phyloP scores from a whole-genome alignment of 1,140 invertebrate genomes.

The Drosophila navojoa region DNA sequence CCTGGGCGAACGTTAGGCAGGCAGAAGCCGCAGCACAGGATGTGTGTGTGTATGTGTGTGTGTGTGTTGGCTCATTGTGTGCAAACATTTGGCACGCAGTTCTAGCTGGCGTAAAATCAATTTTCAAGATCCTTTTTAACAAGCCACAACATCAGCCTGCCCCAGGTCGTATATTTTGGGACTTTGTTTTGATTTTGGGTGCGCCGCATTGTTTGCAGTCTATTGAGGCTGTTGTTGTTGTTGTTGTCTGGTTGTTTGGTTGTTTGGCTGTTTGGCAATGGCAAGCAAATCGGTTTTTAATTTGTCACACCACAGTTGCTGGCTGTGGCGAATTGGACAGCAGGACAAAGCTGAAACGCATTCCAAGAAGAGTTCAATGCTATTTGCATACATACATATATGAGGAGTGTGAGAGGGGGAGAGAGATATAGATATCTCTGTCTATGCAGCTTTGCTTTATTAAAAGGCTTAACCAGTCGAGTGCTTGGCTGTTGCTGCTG shows the following conservation, averaged over 20 bases:
- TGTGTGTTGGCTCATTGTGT: constrained; percentile 62
- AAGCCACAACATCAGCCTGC: constrained; percentile 65
- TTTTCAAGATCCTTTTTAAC: constrained; percentile 62
- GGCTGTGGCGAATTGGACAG: constrained; percentile 54
- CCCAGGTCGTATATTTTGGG: constrained; percentile 35
- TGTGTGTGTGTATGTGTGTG: too few relatives aligned
- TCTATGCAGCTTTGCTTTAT: constrained; percentile 71
- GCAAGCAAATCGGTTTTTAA: constrained; percentile 61
- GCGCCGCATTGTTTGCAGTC: constrained; percentile 45
- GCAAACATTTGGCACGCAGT: constrained; percentile 63
- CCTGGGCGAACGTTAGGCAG: too few relatives aligned
- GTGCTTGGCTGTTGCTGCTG: constrained; percentile 22
- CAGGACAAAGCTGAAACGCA: constrained; percentile 37
- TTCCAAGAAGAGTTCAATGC: constrained; percentile 76
- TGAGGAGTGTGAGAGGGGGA: too few relatives aligned
- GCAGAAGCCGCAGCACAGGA: too few relatives aligned
- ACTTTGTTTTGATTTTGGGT: constrained; percentile 68
- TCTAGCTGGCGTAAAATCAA: constrained; percentile 76
- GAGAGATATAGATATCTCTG: not conserved
- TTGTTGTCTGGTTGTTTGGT: constrained; percentile 11
- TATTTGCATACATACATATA: constrained; percentile 51
- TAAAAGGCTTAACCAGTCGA: constrained; percentile 83
- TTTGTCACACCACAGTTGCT: constrained; percentile 69
- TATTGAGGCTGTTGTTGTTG: constrained; percentile 19
- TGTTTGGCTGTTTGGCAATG: constrained; percentile 64